Percentiles rank a stretch among this genome's conserved stretches.
These are phyloP conservation scores for Madoqua kirkii DNA, from an alignment of 2,113 vertebrate genomes.

Conservation along the genomic window DNA sequence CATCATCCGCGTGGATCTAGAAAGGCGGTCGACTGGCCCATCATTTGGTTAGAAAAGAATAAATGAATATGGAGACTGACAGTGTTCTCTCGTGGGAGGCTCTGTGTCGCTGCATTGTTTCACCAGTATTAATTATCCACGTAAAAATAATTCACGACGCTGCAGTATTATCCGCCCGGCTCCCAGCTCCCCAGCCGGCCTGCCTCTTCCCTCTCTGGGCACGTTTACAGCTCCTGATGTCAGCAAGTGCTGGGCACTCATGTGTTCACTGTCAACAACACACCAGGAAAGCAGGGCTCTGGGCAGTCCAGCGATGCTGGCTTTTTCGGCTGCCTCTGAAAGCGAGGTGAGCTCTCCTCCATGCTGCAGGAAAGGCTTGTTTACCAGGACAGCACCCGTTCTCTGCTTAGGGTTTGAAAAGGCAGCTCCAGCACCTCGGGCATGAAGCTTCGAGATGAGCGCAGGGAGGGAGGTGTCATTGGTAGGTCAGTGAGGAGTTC, in stretches of 20 bases:
- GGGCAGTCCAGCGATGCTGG: conserved; percentile 40
- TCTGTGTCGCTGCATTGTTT: conserved; percentile 73
- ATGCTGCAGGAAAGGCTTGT: conserved; percentile 35
- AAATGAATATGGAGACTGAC: conserved; percentile 73
- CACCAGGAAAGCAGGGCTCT: conserved; percentile 17
- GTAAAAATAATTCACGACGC: conserved; percentile 71
- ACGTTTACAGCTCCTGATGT: conserved; percentile 35
- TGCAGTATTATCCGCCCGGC: neutral
- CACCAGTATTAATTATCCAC: conserved; percentile 79
- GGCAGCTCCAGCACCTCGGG: conserved; percentile 38
- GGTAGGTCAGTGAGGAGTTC: conserved; percentile 59
- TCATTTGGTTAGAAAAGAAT: conserved; percentile 81
- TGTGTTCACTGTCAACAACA: neutral
- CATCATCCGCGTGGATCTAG: conserved; percentile 73
- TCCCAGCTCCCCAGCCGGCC: conserved; percentile 29
- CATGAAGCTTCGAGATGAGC: conserved; percentile 7
- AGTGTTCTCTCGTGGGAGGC: conserved; percentile 72
- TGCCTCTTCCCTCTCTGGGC: conserved; percentile 6
- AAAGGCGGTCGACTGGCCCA: conserved; percentile 74
- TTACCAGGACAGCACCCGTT: conserved; percentile 46
- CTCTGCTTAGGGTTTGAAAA: conserved; percentile 41
- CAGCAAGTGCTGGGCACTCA: conserved; percentile 45
- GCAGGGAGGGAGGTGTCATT: conserved; percentile 42
- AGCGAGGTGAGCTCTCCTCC: conserved; percentile 45
- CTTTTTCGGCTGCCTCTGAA: conserved; percentile 4